These are phyloP conservation scores for Trachops cirrhosus DNA, from an alignment of 2,797 vertebrate species.

Conservation along the genomic window DNA sequence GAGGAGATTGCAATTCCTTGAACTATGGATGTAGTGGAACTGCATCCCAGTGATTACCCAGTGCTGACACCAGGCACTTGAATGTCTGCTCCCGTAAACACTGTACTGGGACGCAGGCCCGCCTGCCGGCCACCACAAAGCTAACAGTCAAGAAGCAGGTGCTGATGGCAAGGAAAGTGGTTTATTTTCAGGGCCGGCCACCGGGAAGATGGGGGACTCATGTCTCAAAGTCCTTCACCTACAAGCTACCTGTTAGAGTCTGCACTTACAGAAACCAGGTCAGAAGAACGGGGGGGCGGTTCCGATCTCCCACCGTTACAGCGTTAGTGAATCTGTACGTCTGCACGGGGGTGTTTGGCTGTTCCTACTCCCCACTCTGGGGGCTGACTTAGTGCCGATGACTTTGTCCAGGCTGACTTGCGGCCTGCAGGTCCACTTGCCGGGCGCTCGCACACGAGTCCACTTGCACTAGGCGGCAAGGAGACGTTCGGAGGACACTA, in stretches of 20 bases:
- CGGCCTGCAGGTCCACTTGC: rapidly evolving
- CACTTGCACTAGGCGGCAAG: background rate
- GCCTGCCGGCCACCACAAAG: too few relatives aligned
- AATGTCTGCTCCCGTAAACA: too few relatives aligned
- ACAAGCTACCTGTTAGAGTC: too few relatives aligned
- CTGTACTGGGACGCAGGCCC: too few relatives aligned
- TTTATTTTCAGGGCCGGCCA: too few relatives aligned
- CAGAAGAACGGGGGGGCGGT: too few relatives aligned
- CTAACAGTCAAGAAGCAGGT: too few relatives aligned
- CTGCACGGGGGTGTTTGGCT: background rate
- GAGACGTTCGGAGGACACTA: background rate
- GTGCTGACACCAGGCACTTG: background rate
- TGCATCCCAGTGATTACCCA: background rate
- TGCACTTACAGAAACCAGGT: too few relatives aligned
- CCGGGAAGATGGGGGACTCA: too few relatives aligned
- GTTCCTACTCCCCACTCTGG: background rate
- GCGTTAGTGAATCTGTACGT: background rate
- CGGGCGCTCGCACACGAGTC: background rate
- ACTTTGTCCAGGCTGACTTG: background rate
- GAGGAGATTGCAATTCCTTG: background rate
- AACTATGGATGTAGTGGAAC: background rate
- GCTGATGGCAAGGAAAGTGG: too few relatives aligned
- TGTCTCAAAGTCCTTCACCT: too few relatives aligned
- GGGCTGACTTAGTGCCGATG: background rate
- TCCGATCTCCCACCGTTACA: too few relatives aligned